Evolutionary conservation across 2,888 invertebrate genomes (phyloP).

Genomic region (Thysanoteuthis rhombus): DNA sequence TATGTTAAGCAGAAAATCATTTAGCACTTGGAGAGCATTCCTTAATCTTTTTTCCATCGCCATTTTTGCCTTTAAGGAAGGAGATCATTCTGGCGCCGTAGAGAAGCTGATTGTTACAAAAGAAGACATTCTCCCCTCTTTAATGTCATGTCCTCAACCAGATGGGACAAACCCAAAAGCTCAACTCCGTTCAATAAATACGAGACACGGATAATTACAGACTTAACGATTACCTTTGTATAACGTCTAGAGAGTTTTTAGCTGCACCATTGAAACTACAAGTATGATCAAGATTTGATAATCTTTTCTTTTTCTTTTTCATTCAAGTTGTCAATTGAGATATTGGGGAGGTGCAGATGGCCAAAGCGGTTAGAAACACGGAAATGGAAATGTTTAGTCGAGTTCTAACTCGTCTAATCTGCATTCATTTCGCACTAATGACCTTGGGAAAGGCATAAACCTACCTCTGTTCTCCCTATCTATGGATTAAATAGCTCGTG

Average conservation of each 20-base stretch:
- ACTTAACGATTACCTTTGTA: neutral
- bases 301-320: neutral
- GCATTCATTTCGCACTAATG: no score
- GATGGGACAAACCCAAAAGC: neutral
- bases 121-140: neutral
- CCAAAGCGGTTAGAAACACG: no score
- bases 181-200: neutral
- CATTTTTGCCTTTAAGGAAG: neutral
- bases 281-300: neutral
- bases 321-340: no score
- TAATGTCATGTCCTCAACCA: neutral
- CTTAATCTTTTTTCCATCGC: neutral
- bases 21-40: neutral
- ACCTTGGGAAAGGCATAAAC: no score
- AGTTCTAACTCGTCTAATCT: no score
- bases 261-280: neutral
- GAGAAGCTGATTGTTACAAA: neutral
- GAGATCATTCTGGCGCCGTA: neutral
- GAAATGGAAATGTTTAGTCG: no score
- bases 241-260: neutral
- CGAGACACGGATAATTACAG: neutral
- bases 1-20: neutral
- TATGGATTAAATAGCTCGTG: no score
- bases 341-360: no score
- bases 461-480: no score